Conservation (phyloP, 1,140 invertebrate genomes). For the Calephelis virginiensis region DNA sequence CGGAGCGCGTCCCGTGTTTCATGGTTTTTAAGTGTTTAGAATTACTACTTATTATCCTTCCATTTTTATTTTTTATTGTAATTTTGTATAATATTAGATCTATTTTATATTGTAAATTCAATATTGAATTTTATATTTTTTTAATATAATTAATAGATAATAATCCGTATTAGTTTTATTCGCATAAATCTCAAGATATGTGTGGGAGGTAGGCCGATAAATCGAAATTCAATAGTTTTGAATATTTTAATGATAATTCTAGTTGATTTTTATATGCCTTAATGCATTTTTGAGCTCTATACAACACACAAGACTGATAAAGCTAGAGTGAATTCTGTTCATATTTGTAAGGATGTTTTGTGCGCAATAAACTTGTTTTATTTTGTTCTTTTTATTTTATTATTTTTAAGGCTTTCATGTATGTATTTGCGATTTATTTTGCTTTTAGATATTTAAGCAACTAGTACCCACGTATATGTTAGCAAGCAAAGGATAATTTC, state of each 20-base stretch:
- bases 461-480: slow-evolving; percentile 7
- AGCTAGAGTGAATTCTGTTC: slow-evolving; percentile 52
- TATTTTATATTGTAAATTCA: not conserved
- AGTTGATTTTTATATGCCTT: slow-evolving; percentile 49
- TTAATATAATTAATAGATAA: not conserved
- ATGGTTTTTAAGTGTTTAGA: not conserved
- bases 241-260: slow-evolving; percentile 23
- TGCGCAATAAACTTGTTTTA: slow-evolving; percentile 73
- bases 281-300: slow-evolving; percentile 73
- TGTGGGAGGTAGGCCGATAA: slow-evolving; percentile 38
- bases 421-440: slow-evolving; percentile 14
- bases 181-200: slow-evolving; percentile 52
- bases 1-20: not conserved
- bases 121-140: not conserved
- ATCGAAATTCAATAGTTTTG: slow-evolving; percentile 25
- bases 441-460: slow-evolving; percentile 14
- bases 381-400: slow-evolving; percentile 58
- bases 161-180: slow-evolving; percentile 5
- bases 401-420: slow-evolving; percentile 35
- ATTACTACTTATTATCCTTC: not conserved
- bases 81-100: not conserved
- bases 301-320: slow-evolving; percentile 77
- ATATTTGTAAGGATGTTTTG: slow-evolving; percentile 71
- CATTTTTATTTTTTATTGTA: not conserved
- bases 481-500: slow-evolving; percentile 6